Evolutionary conservation across 2,888 invertebrate species (phyloP).

Genomic region (Clepsis dumicolana): DNA sequence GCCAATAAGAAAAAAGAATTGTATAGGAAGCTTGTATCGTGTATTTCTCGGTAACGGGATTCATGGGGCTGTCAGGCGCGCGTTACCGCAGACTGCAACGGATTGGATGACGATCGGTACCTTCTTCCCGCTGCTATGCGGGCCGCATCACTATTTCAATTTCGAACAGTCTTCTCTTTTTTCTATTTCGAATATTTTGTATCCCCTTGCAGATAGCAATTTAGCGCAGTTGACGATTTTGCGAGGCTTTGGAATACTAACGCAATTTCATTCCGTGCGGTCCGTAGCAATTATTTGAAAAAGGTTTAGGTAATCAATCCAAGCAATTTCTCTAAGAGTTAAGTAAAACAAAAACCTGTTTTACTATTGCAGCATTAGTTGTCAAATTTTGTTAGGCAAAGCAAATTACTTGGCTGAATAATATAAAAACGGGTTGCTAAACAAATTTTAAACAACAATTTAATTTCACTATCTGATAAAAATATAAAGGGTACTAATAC

Average conservation of each 20-base stretch:
- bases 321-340: neutral
- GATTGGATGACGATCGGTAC: slow-evolving; percentile 54
- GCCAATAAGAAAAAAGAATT: slow-evolving; percentile 64
- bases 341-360: neutral
- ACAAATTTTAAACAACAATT: neutral
- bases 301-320: neutral
- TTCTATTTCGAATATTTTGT: slow-evolving; percentile 7
- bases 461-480: slow-evolving; percentile 27
- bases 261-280: neutral
- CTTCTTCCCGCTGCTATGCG: slow-evolving; percentile 12
- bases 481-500: too few species aligned
- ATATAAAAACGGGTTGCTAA: neutral
- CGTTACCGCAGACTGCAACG: slow-evolving; percentile 73
- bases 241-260: neutral
- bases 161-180: slow-evolving; percentile 19
- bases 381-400: neutral
- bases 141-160: slow-evolving; percentile 36
- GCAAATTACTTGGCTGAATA: neutral
- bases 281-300: neutral
- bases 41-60: slow-evolving; percentile 67
- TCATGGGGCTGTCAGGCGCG: slow-evolving; percentile 73
- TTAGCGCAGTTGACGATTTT: slow-evolving; percentile 3
- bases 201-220: slow-evolving; percentile 7
- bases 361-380: neutral
- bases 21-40: slow-evolving; percentile 72